Conservation (phyloP, 2,888 invertebrate genomes). For the Drosophila koepferae region DNA sequence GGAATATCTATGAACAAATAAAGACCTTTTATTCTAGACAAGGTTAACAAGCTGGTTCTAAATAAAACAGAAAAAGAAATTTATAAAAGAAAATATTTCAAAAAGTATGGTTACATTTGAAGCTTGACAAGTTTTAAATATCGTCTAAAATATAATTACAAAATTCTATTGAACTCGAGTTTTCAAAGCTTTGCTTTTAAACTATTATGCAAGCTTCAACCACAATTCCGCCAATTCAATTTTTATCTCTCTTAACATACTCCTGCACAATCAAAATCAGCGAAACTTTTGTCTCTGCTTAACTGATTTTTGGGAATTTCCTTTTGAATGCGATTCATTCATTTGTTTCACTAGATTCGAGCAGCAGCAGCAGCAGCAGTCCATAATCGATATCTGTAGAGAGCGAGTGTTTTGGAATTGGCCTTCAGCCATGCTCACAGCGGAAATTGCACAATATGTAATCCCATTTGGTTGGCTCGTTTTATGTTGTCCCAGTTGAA, state of each 20-base stretch:
- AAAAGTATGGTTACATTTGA: neutral
- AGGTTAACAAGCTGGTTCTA: neutral
- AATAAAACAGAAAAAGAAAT: neutral
- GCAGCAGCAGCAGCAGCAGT: constrained; percentile 13
- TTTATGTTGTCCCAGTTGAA: constrained; percentile 44
- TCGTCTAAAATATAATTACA: neutral
- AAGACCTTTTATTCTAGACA: neutral
- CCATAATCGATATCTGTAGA: constrained; percentile 42
- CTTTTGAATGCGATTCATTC: neutral
- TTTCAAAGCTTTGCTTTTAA: neutral
- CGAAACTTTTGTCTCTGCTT: constrained; percentile 1
- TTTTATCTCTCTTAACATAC: neutral
- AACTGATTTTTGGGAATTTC: constrained; percentile 16
- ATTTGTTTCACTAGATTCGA: constrained; percentile 6
- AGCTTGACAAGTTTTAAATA: neutral
- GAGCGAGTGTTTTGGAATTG: constrained; percentile 5
- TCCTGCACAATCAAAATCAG: neutral
- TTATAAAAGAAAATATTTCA: too few relatives aligned
- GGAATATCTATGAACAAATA: neutral
- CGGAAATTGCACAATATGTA: constrained; percentile 53
- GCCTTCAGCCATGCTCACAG: constrained; percentile 30
- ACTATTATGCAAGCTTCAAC: neutral
- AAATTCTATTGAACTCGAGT: neutral
- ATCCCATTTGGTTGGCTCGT: constrained; percentile 51
- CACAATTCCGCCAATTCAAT: neutral